These are phyloP conservation scores for Malurus leucopterus DNA, from an alignment of 2,797 vertebrate genomes.

Conservation along the genomic window DNA sequence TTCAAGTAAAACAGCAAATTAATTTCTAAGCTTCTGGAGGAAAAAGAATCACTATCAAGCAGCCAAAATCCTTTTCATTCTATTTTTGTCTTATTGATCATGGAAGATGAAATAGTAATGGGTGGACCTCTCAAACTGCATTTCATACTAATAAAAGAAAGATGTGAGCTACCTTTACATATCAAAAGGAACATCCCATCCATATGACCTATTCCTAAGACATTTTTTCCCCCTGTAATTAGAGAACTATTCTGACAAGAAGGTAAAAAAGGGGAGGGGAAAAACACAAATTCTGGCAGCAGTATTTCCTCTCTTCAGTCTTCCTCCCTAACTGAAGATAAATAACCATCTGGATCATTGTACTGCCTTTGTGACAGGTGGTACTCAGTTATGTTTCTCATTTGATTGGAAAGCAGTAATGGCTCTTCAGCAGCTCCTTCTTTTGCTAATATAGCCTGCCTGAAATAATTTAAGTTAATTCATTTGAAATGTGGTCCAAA, in stretches of 20 bases:
- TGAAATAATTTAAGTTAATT: conserved; percentile 41
- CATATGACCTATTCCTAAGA: not conserved
- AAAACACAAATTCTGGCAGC: conserved; percentile 17
- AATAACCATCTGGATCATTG: conserved; percentile 58
- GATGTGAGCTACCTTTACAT: not conserved
- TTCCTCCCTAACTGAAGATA: conserved; percentile 41
- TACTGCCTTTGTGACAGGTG: conserved; percentile 61
- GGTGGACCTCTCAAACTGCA: not conserved
- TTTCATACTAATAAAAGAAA: not conserved
- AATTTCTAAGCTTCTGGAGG: not conserved
- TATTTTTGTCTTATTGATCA: not conserved
- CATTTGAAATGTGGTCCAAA: conserved; percentile 3
- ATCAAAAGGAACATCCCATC: not conserved
- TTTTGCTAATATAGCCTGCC: conserved; percentile 11
- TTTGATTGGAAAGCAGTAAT: conserved; percentile 30
- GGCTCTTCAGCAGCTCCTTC: not conserved
- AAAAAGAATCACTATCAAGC: not conserved
- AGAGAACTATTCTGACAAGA: conserved; percentile 2
- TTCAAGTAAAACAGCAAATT: not conserved
- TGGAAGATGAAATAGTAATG: not conserved
- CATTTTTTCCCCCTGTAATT: not conserved
- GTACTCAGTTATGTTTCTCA: conserved; percentile 44
- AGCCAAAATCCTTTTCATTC: not conserved
- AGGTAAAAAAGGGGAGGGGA: not conserved
- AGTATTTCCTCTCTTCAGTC: conserved; percentile 17